phyloP scores from a whole-genome alignment of 2,797 vertebrate genomes.

The Epinephelus malabaricus region DNA sequence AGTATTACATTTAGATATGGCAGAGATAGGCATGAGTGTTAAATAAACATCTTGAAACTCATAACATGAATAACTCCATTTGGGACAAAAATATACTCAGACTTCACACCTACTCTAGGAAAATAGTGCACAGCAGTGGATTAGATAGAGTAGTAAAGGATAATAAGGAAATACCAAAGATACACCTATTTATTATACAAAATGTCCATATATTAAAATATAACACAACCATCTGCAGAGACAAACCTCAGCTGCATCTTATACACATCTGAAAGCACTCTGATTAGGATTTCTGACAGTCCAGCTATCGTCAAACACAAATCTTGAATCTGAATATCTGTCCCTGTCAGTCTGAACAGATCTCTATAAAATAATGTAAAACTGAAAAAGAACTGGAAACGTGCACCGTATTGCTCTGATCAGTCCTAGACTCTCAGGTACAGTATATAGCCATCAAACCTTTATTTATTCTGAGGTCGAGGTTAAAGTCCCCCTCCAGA shows the following conservation, averaged over 20 bases:
- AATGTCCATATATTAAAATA: constrained; percentile 81
- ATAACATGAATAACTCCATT: constrained; percentile 58
- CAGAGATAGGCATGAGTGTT: constrained; percentile 51
- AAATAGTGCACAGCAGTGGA: constrained; percentile 82
- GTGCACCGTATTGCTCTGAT: constrained; percentile 70
- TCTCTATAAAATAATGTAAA: constrained; percentile 36
- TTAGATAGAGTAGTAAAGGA: constrained; percentile 68
- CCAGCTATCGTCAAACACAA: constrained; percentile 74
- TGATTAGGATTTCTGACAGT: constrained; percentile 72
- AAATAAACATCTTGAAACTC: constrained; percentile 65
- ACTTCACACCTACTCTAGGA: constrained; percentile 80
- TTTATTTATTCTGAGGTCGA: constrained; percentile 9
- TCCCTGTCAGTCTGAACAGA: constrained; percentile 39
- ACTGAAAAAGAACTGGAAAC: constrained; percentile 13
- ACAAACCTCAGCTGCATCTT: constrained; percentile 48
- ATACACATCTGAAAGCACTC: constrained; percentile 49
- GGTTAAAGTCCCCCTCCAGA: constrained; percentile 9
- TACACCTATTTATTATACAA: constrained; percentile 75
- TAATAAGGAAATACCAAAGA: constrained; percentile 59
- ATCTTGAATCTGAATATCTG: constrained; percentile 29
- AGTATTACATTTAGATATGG: constrained; percentile 34
- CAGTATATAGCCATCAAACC: neutral
- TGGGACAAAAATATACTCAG: constrained; percentile 81
- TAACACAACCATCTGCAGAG: constrained; percentile 64
- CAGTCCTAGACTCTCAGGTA: constrained; percentile 23